Percentiles rank a stretch among this genome's conserved stretches.
Evolutionary conservation across 2,888 invertebrate genomes (phyloP).

Genomic region (Polylopha cassiicola): DNA sequence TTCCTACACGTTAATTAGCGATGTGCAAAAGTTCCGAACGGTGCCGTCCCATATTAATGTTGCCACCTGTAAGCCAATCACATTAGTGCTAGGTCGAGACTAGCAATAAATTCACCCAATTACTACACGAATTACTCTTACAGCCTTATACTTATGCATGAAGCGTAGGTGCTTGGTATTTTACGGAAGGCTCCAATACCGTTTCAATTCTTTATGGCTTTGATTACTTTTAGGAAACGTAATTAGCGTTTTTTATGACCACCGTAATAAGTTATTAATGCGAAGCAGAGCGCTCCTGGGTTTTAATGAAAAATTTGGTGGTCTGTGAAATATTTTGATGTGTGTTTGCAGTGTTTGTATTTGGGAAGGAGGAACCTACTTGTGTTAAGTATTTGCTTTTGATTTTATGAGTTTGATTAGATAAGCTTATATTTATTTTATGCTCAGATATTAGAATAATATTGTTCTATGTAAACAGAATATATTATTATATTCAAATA

Average conservation of each 20-base stretch:
- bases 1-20: too few relatives aligned
- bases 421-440: too few relatives aligned
- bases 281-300: too few relatives aligned
- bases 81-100: slow-evolving; percentile 23
- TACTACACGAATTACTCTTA: slow-evolving; percentile 35
- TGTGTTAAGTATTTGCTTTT: slow-evolving; percentile 4
- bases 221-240: slow-evolving; percentile 19
- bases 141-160: slow-evolving; percentile 39
- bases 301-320: neutral
- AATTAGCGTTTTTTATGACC: slow-evolving; percentile 20
- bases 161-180: slow-evolving; percentile 32
- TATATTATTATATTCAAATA: too few relatives aligned
- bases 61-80: slow-evolving; percentile 19
- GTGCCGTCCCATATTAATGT: too few relatives aligned
- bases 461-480: too few relatives aligned
- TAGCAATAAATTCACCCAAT: slow-evolving; percentile 46
- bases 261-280: slow-evolving; percentile 16
- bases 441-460: too few relatives aligned
- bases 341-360: too few relatives aligned
- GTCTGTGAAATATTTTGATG: slow-evolving; percentile 4
- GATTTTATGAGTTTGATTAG: too few relatives aligned
- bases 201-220: slow-evolving; percentile 19
- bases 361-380: too few relatives aligned
- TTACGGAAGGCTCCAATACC: slow-evolving; percentile 24
- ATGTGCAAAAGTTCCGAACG: too few relatives aligned